Conservation (phyloP, 2,113 vertebrate genomes). For the Oncorhynchus kisutch region DNA sequence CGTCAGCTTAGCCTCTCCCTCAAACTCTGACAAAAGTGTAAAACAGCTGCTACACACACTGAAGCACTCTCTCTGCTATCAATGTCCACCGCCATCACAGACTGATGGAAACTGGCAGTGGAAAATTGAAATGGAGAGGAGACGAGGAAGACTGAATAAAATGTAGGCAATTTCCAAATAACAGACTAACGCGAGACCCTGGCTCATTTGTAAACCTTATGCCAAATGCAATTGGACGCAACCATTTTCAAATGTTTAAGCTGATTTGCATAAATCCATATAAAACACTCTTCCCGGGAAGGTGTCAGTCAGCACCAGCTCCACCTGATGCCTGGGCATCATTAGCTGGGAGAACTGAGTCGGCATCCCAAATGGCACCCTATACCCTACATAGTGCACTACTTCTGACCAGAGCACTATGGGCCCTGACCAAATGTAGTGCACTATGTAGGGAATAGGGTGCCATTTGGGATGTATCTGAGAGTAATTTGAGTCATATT, state of each 20-base stretch:
- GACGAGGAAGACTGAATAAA: neutral
- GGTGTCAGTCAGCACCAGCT: conserved; percentile 74
- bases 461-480: no score
- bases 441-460: no score
- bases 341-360: conserved; percentile 44
- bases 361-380: no score
- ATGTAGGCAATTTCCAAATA: neutral
- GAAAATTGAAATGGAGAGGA: conserved; percentile 24
- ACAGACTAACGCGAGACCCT: conserved; percentile 16
- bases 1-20: conserved; percentile 36
- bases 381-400: no score
- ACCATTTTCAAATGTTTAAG: conserved; percentile 71
- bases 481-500: conserved; percentile 39
- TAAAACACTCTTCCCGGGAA: conserved; percentile 75
- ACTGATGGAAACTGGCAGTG: conserved; percentile 58
- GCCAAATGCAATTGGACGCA: conserved; percentile 79
- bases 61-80: conserved; percentile 57
- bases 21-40: conserved; percentile 52
- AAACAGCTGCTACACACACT: conserved; percentile 57
- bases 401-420: no score
- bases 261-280: conserved; percentile 87
- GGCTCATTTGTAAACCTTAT: conserved; percentile 69
- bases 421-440: no score
- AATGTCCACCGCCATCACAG: conserved; percentile 57
- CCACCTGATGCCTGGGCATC: conserved; percentile 81